Percentiles rank a stretch among this genome's conserved stretches.
Conservation (phyloP, 1,140 invertebrate genomes). For the Drosophila aff. region DNA sequence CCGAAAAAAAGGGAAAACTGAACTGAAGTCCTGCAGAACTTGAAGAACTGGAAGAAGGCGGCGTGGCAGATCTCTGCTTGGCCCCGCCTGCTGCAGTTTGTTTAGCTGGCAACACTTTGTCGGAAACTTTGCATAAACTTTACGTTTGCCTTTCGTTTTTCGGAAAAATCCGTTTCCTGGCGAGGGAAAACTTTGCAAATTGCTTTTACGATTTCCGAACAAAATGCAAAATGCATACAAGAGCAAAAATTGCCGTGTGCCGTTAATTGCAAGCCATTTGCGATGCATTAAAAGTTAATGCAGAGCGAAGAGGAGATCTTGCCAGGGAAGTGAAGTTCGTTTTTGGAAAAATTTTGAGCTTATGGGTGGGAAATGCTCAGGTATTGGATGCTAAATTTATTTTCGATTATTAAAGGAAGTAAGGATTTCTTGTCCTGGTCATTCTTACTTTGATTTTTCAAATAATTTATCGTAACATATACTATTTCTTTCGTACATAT, state of each 20-base stretch:
- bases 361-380: background rate
- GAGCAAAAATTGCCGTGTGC: conserved; percentile 49
- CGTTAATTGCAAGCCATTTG: conserved; percentile 77
- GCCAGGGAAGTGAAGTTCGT: background rate
- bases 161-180: conserved; percentile 24
- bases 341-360: background rate
- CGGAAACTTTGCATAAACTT: conserved; percentile 66
- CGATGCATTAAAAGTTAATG: conserved; percentile 72
- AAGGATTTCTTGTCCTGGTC: background rate
- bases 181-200: conserved; percentile 56
- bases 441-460: background rate
- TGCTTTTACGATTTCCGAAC: conserved; percentile 61
- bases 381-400: background rate
- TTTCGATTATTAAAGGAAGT: background rate
- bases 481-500: too few species aligned
- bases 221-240: conserved; percentile 30
- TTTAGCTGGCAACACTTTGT: conserved; percentile 80
- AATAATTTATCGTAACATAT: background rate
- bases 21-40: conserved; percentile 28
- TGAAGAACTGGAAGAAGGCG: conserved; percentile 9
- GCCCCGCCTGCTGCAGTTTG: conserved; percentile 57
- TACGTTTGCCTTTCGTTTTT: conserved; percentile 37
- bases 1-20: conserved; percentile 16
- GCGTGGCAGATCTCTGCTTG: conserved; percentile 33
- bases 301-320: conserved; percentile 6